A percentile compares a stretch with the other conserved stretches of the same genome.
These are phyloP conservation scores for Eucidaris tribuloides DNA, from an alignment of 35 echinoderm and acorn worm genomes.

Conservation along the genomic window DNA sequence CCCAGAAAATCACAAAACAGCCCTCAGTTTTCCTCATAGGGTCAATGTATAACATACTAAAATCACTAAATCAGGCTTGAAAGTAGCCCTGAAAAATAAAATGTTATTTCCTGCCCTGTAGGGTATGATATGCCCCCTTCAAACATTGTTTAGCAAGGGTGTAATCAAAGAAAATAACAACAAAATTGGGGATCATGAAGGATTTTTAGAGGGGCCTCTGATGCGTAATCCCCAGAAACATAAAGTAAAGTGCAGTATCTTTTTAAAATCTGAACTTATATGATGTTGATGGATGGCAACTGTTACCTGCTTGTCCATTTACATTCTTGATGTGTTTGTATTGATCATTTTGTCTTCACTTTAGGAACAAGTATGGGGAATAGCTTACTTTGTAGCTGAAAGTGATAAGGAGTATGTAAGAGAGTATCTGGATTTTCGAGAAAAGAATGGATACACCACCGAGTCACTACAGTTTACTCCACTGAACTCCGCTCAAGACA, in stretches of 20 bases:
- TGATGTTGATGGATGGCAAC: neutral
- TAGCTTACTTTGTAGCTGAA: conserved; percentile 85
- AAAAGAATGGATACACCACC: conserved; percentile 80
- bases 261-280: neutral
- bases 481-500: neutral
- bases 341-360: neutral
- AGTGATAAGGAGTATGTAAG: conserved; percentile 38
- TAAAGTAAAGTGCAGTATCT: neutral
- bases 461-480: conserved; percentile 63
- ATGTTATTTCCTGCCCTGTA: no score
- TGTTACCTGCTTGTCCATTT: neutral
- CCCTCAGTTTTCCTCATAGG: no score
- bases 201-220: neutral
- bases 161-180: neutral
- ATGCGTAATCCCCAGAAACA: neutral
- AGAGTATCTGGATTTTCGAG: conserved; percentile 79
- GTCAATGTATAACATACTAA: no score
- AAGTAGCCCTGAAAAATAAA: no score
- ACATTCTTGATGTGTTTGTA: neutral
- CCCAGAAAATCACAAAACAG: no score
- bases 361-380: conserved; percentile 90
- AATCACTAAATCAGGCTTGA: no score
- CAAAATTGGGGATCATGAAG: neutral
- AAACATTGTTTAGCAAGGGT: no score
- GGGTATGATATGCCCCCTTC: no score